phyloP scores from a whole-genome alignment of 2,797 vertebrate genomes.

The Phataginus tetradactyla region DNA sequence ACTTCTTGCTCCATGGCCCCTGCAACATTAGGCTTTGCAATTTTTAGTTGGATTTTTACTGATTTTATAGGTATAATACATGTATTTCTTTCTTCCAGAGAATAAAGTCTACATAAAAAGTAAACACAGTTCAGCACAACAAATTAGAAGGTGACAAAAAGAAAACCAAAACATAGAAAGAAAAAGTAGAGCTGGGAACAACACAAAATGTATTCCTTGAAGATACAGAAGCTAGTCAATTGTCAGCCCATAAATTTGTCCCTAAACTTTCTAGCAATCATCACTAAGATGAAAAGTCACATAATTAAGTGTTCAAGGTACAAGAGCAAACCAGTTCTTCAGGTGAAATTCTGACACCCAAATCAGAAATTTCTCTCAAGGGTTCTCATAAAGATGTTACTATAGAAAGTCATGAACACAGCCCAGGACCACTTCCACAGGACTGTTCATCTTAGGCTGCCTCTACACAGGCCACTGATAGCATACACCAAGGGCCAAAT shows the following conservation, averaged over 20 bases:
- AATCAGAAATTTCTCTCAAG: slow-evolving; percentile 1
- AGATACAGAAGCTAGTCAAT: background rate
- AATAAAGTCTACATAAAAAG: background rate
- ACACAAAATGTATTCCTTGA: slow-evolving; percentile 9
- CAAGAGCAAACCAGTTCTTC: background rate
- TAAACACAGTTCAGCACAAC: background rate
- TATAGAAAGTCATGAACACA: background rate
- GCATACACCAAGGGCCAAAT: background rate
- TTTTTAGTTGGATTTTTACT: slow-evolving; percentile 18
- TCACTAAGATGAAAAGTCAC: background rate
- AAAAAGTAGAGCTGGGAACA: background rate
- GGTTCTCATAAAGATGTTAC: background rate
- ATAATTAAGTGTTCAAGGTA: background rate
- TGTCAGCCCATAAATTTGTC: background rate
- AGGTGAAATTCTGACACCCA: slow-evolving; percentile 11
- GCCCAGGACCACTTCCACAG: background rate
- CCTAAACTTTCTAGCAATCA: background rate
- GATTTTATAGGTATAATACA: background rate
- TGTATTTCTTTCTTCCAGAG: slow-evolving; percentile 5
- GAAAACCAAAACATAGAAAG: background rate
- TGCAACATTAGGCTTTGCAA: background rate
- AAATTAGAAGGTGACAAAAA: background rate
- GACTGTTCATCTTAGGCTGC: background rate
- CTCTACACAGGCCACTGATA: background rate
- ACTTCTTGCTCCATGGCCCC: background rate